Base-by-base conservation (phyloP, 1,140 invertebrate genomes). In the Drosophila ercepeae region DNA sequence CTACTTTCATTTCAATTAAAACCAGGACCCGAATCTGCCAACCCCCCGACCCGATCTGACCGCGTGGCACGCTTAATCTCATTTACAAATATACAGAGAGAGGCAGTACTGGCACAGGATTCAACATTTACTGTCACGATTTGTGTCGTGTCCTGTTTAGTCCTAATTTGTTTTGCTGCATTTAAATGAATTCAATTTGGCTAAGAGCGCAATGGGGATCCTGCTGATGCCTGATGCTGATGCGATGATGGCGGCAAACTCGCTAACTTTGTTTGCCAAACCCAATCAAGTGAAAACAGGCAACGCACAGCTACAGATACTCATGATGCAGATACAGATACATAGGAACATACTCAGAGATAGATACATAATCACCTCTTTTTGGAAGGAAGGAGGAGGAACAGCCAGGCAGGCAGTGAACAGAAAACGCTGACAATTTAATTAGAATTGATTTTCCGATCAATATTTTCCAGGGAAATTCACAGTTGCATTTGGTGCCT, bases 371-470 rank as follows among this genome's bases (percentile, higher is more conserved):
- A 49, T 49, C 25, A 49, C 23, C 11, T 49, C 25, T 32, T 49
- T 49, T 49, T 48, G 14, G 7, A n/a, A n/a, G n/a, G n/a, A n/a
- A n/a, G n/a, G n/a, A 2, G 23, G 25, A 7, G 11, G 36, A 5
- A 39, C 4, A 13, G 13, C n/a, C n/a, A 39, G 36, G 13, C 36
- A 36, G 46, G 46, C 9, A 18, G 16, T 2, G 29, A 3, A 21
- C 4, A 42, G 14, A 42, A 7, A 51, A 42, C 69, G 75, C 75
- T 76, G 78, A 79, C 78, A 89, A 89, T 89, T 89, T 89, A 89
- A 89, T 89, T 89, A 89, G 78, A 89, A 89, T 89, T 89, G 84
- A 89, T 89, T 89, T 89, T 89, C 64, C 64, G 84, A 79, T 89
- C 84, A 78, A 89, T 89, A 89, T 74, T 89, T 89, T 83, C 84